Base-by-base conservation (phyloP, 2,888 invertebrate genomes). In the Eristalis arbustorum region DNA sequence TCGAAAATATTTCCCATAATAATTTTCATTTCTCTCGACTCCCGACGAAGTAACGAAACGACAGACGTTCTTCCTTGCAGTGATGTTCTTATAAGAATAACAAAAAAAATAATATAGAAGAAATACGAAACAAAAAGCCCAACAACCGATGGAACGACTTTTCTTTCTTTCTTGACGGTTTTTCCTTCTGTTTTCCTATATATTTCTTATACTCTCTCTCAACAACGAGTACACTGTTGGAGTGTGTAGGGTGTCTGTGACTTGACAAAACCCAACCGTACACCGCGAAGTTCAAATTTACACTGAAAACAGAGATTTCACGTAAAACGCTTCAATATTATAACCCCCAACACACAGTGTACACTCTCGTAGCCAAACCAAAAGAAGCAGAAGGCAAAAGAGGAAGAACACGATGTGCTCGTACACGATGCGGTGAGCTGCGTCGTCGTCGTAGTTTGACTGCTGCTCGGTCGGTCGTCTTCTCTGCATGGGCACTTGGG, bases 261-360 rank as follows among this genome's bases (percentile, higher is more conserved):
- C 78, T 75, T 81, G 73, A 84, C 80, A 88, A 83, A 84, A 88
- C 82, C 87, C 88, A 89, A 91, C 92, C 91, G 91, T 90, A 90
- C 91, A 90, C 91, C 91, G 91, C 92, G 92, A 91, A 91, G 91
- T 90, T 91, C 92, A 91, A 92, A 91, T 92, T 91, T 91, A 92
- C 92, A 92, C 92, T 93, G 92, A 92, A 91, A 91, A 91, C 90
- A 89, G 88, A 90, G 89, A 89, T 91, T 88, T 77, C 84, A 84
- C 87, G 87, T 87, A 75, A 83, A 87, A 83, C 56, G 61, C 83
- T 83, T 87, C 87, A 79, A 75, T 87, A 85, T 78, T 66, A 80
- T 71, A 82, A 63, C 75, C 83, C 87, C 87, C 74, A 87, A 79
- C 59, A 77, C 64, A 79, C 40, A 61, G 63, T 59, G 56, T 42